These are phyloP conservation scores for Cistogaster globosa DNA, from an alignment of 2,888 invertebrate species.

Conservation along the genomic window DNA sequence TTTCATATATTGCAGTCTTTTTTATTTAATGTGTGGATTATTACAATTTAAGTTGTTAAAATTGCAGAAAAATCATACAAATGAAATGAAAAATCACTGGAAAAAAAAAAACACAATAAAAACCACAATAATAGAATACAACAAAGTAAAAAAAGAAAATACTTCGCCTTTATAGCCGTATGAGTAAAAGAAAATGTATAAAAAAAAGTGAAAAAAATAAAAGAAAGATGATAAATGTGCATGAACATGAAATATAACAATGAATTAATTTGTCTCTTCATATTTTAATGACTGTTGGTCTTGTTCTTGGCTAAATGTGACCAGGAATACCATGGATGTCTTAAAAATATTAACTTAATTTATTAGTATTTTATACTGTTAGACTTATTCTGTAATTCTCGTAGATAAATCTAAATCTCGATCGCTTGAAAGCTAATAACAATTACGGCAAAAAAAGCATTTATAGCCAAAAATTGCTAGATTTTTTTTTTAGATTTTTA, in stretches of 20 bases:
- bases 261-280: constrained; percentile 66
- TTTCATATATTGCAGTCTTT: neutral
- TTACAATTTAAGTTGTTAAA: constrained; percentile 63
- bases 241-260: constrained; percentile 62
- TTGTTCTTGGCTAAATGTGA: neutral
- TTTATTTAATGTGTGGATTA: constrained; percentile 42
- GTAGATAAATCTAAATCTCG: no score
- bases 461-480: no score
- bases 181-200: constrained; percentile 20
- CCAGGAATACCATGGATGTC: neutral
- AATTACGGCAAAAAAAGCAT: no score
- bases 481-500: no score
- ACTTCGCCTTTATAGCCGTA: constrained; percentile 32
- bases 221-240: constrained; percentile 56
- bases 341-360: no score
- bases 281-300: constrained; percentile 52
- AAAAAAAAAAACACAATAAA: constrained; percentile 25
- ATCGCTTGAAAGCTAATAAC: no score
- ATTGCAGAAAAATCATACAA: constrained; percentile 63
- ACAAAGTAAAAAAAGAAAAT: constrained; percentile 22
- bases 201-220: neutral
- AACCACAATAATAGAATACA: constrained; percentile 33
- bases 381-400: no score
- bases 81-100: constrained; percentile 54
- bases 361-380: no score